Evolutionary conservation across 1,140 invertebrate genomes (phyloP), one percentile per base, ranked within the genome.

Genomic region (Lithobius niger): DNA sequence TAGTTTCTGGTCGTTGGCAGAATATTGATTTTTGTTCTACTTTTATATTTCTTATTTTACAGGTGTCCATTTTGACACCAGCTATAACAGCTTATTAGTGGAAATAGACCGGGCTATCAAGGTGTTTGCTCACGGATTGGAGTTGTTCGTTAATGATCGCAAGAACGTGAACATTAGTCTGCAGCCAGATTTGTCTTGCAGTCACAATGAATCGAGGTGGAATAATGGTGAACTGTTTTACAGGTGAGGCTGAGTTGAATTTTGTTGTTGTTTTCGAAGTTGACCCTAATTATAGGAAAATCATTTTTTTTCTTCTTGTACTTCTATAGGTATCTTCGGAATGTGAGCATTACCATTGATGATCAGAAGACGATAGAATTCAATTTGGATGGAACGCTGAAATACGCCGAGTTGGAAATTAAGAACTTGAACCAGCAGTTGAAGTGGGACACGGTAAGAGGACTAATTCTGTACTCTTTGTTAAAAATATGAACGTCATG

Each of bases 21-120:
- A n/a, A n/a, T n/a, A n/a, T n/a, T n/a, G n/a, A n/a, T n/a, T n/a
- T n/a, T n/a, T n/a, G n/a, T n/a, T n/a, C n/a, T n/a, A n/a, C n/a
- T n/a, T n/a, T n/a, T n/a, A n/a, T n/a, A n/a, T n/a, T n/a, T n/a
- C n/a, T n/a, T n/a, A n/a, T n/a, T 43, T 54, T 66, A 0, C 70
- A 90, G 86, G 86, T 55, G 87, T 93, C 0, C 88, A 94, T 68
- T 94, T 92, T 62, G 88, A 94, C 65, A 92, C 89, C 19, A 84
- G 82, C 51, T 83, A 81, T 56, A 74, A 78, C 0, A 82, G 83
- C 25, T 69, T 93, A 3, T 82, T 89, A 57, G 82, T 82, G 58
- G 86, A 91, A 66, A 90, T 93, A 40, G 83, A 86, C 2, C 88
- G 86, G 21, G 88, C 87, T 2, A 84, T 93, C 24, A 86, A 88